Evolutionary conservation across 2,888 invertebrate genomes (phyloP).

Genomic region (Lomographa bimaculata): DNA sequence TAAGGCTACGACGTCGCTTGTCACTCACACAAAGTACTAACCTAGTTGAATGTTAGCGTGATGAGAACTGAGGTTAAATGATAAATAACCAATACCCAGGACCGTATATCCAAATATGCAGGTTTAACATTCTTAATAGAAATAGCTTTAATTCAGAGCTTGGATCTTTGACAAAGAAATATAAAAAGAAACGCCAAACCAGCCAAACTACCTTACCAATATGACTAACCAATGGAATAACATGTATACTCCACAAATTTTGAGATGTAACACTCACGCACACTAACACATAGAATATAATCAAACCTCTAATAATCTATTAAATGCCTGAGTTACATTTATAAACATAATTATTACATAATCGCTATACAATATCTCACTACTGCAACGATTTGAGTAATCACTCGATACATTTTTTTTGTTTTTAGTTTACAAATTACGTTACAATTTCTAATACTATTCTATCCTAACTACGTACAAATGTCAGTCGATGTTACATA

Average conservation of each 20-base stretch:
- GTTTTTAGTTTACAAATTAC: constrained; percentile 41
- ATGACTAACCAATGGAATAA: no score
- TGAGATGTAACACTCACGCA: no score
- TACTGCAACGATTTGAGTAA: constrained; percentile 55
- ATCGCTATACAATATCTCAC: constrained; percentile 64
- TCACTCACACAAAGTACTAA: constrained; percentile 71
- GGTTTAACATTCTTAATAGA: no score
- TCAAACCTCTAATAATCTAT: constrained; percentile 64
- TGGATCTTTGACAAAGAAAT: no score
- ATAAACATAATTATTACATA: constrained; percentile 53
- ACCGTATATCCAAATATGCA: no score
- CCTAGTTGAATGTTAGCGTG: constrained; percentile 62
- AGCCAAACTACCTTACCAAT: no score
- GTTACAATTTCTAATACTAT: constrained; percentile 30
- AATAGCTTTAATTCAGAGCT: no score
- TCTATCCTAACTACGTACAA: constrained; percentile 76
- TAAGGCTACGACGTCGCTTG: constrained; percentile 79
- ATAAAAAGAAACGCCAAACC: no score
- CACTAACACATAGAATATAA: constrained; percentile 66
- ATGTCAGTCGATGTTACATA: constrained; percentile 82
- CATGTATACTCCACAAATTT: constrained; percentile 44
- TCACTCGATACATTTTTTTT: constrained; percentile 39
- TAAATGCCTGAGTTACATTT: constrained; percentile 77
- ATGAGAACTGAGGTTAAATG: constrained; percentile 22
- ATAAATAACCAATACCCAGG: no score